These are phyloP conservation scores for Acleris cristana DNA, from an alignment of 2,888 invertebrate genomes.

Conservation along the genomic window DNA sequence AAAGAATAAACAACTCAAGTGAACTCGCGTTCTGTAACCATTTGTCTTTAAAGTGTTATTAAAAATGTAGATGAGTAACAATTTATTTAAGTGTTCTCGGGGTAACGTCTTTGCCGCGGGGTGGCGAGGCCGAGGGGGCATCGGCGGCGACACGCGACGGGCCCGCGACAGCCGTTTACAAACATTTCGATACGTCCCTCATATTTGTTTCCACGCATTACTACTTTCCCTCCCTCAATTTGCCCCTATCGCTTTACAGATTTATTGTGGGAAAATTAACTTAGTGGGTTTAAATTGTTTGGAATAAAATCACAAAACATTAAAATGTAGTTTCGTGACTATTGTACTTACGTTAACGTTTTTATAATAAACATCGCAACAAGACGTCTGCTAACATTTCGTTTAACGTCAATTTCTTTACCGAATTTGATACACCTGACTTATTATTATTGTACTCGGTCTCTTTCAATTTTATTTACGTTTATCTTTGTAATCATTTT, in stretches of 20 bases:
- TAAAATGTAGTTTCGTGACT: conserved; percentile 16
- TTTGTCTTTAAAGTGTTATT: conserved; percentile 19
- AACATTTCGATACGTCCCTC: conserved; percentile 77
- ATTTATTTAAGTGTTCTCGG: conserved; percentile 31
- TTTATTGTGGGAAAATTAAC: conserved; percentile 36
- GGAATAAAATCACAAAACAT: conserved; percentile 13
- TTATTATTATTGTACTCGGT: conserved; percentile 23
- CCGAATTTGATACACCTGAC: conserved; percentile 32
- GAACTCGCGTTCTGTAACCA: conserved; percentile 1
- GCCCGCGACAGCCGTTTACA: conserved; percentile 69
- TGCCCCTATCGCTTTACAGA: conserved; percentile 45
- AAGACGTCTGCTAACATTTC: conserved; percentile 24
- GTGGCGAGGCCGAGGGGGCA: conserved; percentile 55
- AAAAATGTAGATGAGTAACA: conserved; percentile 30
- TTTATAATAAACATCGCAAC: conserved; percentile 20
- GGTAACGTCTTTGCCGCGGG: conserved; percentile 29
- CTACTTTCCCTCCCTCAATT: conserved; percentile 65
- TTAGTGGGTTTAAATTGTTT: conserved; percentile 25
- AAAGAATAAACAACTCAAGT: too few species aligned
- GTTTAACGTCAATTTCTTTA: conserved; percentile 32
- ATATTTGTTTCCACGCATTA: conserved; percentile 71
- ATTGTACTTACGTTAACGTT: conserved; percentile 8
- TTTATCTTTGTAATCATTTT: conserved; percentile 28
- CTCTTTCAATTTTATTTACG: conserved; percentile 30
- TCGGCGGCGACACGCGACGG: conserved; percentile 63